Percentiles rank a stretch among this genome's conserved stretches.
phyloP scores from a whole-genome alignment of 2,113 vertebrate species.

The Prunella fulvescens region DNA sequence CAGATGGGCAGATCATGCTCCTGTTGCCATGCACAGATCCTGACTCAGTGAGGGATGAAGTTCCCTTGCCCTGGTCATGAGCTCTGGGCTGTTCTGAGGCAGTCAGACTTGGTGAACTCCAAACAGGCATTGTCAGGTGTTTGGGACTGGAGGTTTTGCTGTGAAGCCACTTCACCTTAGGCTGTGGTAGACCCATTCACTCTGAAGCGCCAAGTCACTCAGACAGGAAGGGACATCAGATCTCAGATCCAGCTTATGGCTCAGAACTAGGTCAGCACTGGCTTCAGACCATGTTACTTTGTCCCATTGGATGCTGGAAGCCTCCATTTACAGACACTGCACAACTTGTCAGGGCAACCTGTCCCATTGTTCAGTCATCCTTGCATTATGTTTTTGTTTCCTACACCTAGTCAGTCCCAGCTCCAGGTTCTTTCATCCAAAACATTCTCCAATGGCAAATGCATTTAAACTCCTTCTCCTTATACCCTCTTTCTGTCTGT shows the following conservation, averaged over 20 bases:
- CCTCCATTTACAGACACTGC: background rate
- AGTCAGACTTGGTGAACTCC: accelerated
- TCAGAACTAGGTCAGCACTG: background rate
- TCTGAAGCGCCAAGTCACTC: background rate
- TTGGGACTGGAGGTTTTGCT: background rate
- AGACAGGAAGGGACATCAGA: background rate
- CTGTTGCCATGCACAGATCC: background rate
- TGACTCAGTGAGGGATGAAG: background rate
- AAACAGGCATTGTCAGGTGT: background rate
- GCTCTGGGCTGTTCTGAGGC: background rate
- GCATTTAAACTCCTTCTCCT: background rate
- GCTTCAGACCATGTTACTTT: background rate
- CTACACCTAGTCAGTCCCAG: background rate
- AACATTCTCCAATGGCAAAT: background rate
- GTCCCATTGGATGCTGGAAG: background rate
- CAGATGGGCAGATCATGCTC: background rate
- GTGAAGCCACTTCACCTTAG: background rate
- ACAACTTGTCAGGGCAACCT: background rate
- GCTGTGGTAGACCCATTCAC: background rate
- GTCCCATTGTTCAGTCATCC: background rate
- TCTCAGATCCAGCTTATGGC: background rate
- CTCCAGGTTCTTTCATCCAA: background rate
- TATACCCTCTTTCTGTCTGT: background rate
- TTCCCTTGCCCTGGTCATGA: background rate
- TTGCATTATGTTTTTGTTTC: background rate